Conservation (phyloP, 2,797 vertebrate species). For the Anguilla megastoma region DNA sequence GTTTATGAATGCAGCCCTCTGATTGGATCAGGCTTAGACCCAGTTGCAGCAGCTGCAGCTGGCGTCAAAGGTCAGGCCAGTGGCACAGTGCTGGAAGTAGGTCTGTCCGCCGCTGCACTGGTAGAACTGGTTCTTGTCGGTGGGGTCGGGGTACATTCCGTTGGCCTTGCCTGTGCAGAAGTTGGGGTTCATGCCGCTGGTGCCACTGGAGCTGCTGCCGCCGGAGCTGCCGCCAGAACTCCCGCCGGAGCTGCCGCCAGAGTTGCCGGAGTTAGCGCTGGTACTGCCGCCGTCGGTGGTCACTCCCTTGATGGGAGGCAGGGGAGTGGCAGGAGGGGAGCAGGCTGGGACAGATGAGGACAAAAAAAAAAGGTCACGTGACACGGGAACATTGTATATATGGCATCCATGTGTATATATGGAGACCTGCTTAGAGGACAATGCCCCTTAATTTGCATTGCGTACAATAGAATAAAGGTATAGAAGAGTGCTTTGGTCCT, state of each 20-base stretch:
- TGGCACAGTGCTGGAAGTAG: constrained; percentile 56
- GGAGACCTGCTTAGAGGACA: no score
- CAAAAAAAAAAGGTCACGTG: neutral
- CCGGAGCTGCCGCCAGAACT: constrained; percentile 40
- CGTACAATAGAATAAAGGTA: no score
- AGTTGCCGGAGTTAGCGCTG: constrained; percentile 8
- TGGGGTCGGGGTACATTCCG: constrained; percentile 53
- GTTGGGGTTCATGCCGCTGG: constrained; percentile 45
- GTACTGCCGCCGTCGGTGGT: constrained; percentile 40
- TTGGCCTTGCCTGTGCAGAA: constrained; percentile 59
- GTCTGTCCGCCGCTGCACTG: constrained; percentile 52
- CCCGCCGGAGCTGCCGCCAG: constrained; percentile 37
- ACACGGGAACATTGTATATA: neutral
- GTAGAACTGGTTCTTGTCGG: constrained; percentile 59
- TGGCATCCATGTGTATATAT: no score
- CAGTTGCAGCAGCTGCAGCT: constrained; percentile 61
- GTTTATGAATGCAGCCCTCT: constrained; percentile 35
- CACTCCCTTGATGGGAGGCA: constrained; percentile 55
- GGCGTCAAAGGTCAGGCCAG: constrained; percentile 57
- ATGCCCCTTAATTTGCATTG: no score
- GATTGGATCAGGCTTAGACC: constrained; percentile 40
- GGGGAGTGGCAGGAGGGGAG: constrained; percentile 53
- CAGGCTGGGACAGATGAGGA: constrained; percentile 51
- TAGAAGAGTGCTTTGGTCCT: no score
- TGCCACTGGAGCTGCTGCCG: constrained; percentile 30